Evolutionary conservation across 2,888 invertebrate species (phyloP), one percentile per base, ranked within the genome.

Genomic region (Drosophila gaucha): DNA sequence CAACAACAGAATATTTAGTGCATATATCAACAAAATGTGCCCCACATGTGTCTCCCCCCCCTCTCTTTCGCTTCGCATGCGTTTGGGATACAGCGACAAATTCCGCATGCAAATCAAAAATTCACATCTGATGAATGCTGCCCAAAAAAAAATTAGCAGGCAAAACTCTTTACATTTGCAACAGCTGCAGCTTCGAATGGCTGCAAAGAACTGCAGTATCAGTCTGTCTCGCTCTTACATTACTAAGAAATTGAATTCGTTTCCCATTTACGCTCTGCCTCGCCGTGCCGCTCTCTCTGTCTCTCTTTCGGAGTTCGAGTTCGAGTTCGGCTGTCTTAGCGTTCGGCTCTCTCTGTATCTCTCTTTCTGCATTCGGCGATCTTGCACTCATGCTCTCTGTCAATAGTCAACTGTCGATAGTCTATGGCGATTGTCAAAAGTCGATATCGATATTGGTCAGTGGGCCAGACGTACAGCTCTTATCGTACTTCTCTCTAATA

Each of bases 1-100:
- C 44, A 47, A 52, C 60, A 64, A 73, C 49, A 52, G 12, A 38
- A 63, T 63, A 52, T 67, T 65, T 36, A 38, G 33, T 73, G 65
- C 65, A 65, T 69, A 65, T 70, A 69, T 58, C 47, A 51, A 41
- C 58, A 35, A 44, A 35, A 52, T 65, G 35, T 64, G 64, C 3
- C 28, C 33, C 8, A 14, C 14, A 20, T 24, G 43, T 24, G 10
- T 36, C 44, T 12, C 3, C 4, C 28, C 6, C 10, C 46, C 3
- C 31, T 14, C 41, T 41, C 26, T 5, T 9, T 2, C 20, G 4
- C 20, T 26, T 14, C 39, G 1, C 3, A 8, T 2, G 2, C 5
- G 30, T 12, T 1, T 12, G 3, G 36, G n/a, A 10, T 36, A 20
- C n/a, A 47, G 38, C 33, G 49, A 56, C 46, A 26, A 59, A 54